phyloP scores from a whole-genome alignment of 1,140 invertebrate species.

The Bactericera cockerelli region DNA sequence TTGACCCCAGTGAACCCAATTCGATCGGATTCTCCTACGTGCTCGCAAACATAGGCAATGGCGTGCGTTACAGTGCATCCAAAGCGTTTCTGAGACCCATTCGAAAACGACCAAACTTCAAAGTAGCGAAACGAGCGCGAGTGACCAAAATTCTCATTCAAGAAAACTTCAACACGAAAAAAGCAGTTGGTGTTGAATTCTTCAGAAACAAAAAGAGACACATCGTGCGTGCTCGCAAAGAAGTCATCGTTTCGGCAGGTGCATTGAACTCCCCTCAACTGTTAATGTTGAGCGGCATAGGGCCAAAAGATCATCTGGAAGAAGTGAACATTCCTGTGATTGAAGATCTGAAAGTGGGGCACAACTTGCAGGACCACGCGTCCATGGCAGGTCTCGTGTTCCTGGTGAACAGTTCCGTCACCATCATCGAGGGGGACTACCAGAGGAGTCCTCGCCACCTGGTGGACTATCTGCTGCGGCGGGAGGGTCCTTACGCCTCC shows the following conservation, averaged over 20 bases:
- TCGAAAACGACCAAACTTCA: constrained; percentile 43
- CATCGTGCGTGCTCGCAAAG: constrained; percentile 34
- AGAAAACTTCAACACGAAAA: constrained; percentile 38
- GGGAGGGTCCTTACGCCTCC: constrained; percentile 27
- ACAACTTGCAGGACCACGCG: constrained; percentile 45
- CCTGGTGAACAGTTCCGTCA: constrained; percentile 33
- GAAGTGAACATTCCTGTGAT: constrained; percentile 45
- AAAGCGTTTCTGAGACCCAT: constrained; percentile 38
- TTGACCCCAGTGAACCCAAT: constrained; percentile 38
- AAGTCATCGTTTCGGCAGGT: constrained; percentile 47
- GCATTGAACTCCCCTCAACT: constrained; percentile 47
- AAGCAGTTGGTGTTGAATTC: constrained; percentile 47
- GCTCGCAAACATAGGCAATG: constrained; percentile 38
- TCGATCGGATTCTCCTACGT: constrained; percentile 44
- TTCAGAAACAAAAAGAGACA: constrained; percentile 31
- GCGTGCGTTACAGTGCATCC: constrained; percentile 41
- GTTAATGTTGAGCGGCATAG: constrained; percentile 54
- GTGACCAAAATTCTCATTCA: constrained; percentile 48
- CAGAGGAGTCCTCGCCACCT: constrained; percentile 44
- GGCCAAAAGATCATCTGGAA: constrained; percentile 44
- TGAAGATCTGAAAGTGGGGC: constrained; percentile 33
- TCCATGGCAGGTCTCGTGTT: constrained; percentile 39
- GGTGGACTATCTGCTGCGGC: constrained; percentile 27
- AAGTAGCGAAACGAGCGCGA: constrained; percentile 44
- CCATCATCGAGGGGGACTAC: constrained; percentile 40